A percentile compares a stretch with the other conserved stretches of the same genome.
These are phyloP conservation scores for Yoshiicerus persimilis DNA, from an alignment of 1,140 invertebrate genomes.

Conservation along the genomic window DNA sequence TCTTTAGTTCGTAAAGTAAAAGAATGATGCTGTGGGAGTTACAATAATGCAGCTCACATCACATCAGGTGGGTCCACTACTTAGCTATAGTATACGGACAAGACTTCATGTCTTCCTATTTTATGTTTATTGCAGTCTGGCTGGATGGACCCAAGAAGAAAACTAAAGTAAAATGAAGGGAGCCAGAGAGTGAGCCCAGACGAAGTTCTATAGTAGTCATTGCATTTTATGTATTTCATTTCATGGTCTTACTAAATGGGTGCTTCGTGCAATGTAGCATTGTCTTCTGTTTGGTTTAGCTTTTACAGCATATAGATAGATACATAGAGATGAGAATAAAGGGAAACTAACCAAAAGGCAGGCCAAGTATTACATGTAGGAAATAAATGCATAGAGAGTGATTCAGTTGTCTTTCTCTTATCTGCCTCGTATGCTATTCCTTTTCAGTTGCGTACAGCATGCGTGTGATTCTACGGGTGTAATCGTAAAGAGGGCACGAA, in stretches of 20 bases:
- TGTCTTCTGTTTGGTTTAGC: neutral
- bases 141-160: constrained; percentile 7
- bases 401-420: neutral
- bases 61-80: constrained; percentile 5
- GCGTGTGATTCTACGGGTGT: neutral
- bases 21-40: constrained; percentile 21
- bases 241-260: constrained; percentile 19
- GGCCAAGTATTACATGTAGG: neutral
- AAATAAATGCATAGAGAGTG: no score
- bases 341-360: neutral
- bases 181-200: neutral
- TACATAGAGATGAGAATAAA: neutral
- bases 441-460: neutral
- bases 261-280: constrained; percentile 2
- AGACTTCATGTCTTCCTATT: constrained; percentile 16
- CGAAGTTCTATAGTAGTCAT: neutral
- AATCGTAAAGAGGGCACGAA: neutral
- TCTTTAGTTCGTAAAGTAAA: neutral
- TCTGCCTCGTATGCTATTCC: neutral
- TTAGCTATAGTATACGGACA: constrained; percentile 10
- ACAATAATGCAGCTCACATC: neutral
- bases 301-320: neutral
- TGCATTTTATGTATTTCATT: constrained; percentile 21
- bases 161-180: constrained; percentile 12
- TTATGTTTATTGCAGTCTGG: constrained; percentile 19